Base-by-base conservation (phyloP, 2,888 invertebrate species). In the Ecdyonurus torrentis region DNA sequence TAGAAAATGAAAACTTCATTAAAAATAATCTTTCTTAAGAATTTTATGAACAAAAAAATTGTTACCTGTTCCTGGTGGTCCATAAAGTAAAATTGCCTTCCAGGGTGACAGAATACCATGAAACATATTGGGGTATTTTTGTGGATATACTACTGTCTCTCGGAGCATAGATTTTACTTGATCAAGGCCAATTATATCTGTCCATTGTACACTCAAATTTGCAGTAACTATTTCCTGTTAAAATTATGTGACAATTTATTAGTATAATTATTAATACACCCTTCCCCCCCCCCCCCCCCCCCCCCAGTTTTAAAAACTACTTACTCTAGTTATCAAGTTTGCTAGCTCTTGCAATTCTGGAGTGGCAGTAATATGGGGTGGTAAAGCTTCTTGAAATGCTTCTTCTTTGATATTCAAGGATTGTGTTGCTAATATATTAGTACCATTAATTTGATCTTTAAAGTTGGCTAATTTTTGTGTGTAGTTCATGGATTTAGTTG, bases 71-170 rank as follows among this genome's bases (percentile, higher is more conserved):
- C 91, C 89, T 23, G 86, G 85, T 22, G 88, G 87, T 2, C 88
- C 88, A 69, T 84, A 86, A n/a, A 89, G 73, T 73, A 81, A 75
- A 52, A 89, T 76, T 0, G 89, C 90, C 68, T 87, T 87, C 94
- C 96, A 97, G 0, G 94, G 91, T 66, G 85, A 83, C 18, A 85
- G 71, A 58, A 81, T 77, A 1, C 83, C 83, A 0, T 78, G 79
- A 71, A 90, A 91, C 18, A 89, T 73, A 61, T 83, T 79, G 0
- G 90, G 90, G 72, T 86, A 85, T 66, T 83, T 81, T 1, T 84
- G 76, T 3, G 91, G 90, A 71, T 91, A 90, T 2, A 94, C 81
- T 0, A 92, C 86, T 0, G 93, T 87, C 75, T 96, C 94, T 77
- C 90, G 89, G 19, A 95, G 77, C 64, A 87, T 74, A 69, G 81